These are phyloP conservation scores for Amphimedon queenslandica DNA, from an alignment of 37 sponge, comb jelly and placozoan species.

Conservation along the genomic window DNA sequence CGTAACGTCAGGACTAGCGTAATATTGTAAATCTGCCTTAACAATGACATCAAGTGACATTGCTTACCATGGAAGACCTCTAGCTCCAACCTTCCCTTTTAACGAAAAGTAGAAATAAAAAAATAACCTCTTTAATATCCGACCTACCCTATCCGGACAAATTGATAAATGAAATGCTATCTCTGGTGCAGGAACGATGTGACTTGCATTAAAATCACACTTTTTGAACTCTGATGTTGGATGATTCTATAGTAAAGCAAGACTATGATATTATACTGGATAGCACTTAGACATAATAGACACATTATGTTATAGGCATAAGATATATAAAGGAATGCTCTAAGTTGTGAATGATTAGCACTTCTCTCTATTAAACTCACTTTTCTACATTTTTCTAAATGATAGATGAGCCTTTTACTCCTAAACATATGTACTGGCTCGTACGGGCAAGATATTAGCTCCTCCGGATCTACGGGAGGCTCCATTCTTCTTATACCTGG, in stretches of 20 bases:
- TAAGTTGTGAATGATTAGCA: neutral
- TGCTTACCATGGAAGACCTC: conserved; percentile 10
- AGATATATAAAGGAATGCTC: neutral
- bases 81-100: conserved; percentile 4
- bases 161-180: conserved; percentile 29
- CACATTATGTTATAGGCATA: neutral
- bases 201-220: conserved; percentile 74
- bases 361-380: conserved; percentile 11
- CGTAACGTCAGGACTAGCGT: no score
- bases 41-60: no score
- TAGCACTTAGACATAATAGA: neutral
- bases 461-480: conserved; percentile 52
- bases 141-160: conserved; percentile 35
- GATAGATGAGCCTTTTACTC: conserved; percentile 78
- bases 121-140: neutral
- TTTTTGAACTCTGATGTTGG: conserved; percentile 11
- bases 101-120: neutral
- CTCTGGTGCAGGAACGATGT: conserved; percentile 49
- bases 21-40: no score
- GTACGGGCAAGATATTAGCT: conserved; percentile 73
- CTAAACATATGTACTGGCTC: conserved; percentile 79
- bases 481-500: no score
- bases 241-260: conserved; percentile 17
- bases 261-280: no score
- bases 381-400: conserved; percentile 80